Evolutionary conservation across 2,113 vertebrate genomes (phyloP), one percentile per base, ranked within the genome.

Genomic region (Buteo buteo): DNA sequence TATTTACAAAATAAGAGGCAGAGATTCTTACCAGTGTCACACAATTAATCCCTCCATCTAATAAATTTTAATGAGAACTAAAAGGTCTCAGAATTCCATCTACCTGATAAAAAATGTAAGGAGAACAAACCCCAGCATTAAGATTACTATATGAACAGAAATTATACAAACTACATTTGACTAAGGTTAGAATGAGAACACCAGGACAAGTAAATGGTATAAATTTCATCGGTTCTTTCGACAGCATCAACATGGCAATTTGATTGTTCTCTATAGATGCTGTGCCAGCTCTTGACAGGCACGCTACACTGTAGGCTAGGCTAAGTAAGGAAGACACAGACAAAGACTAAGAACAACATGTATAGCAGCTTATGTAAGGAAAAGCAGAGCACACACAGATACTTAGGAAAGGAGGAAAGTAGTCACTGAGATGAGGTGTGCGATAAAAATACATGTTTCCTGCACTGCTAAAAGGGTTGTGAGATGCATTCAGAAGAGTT

Each of bases 1-100:
- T 66, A 19, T 86, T 85, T 89, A 26, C 52, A 72, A 76, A 70
- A 34, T 34, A 58, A 52, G 24, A 71, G 19, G 13, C 71, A 77
- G 25, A 71, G 34, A 42, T 86, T 67, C 34, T 69, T 58, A 31
- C 11, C 3, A 1, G 0, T 52, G 40, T 34, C 52, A 71, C 13
- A 84, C 15, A 77, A 69, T 96, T 69, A 38, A 92, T 96, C 45
- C 70, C 52, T 88, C 96, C 61, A 82, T 93, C 55, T 96, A 92
- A 92, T 82, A 76, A 77, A 80, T 58, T 96, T 93, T 95, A 57
- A 92, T 72, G 84, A 81, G 70, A 96, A 70, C 26, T 79, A 83
- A 85, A 83, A 86, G 34, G 65, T 21, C 58, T 91, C 47, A 62
- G 72, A 89, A 94, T 93, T 97, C 65, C 73, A 73, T 88, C 95